Base-by-base conservation (phyloP, 2,888 invertebrate genomes). In the Cryptus viduatorius region DNA sequence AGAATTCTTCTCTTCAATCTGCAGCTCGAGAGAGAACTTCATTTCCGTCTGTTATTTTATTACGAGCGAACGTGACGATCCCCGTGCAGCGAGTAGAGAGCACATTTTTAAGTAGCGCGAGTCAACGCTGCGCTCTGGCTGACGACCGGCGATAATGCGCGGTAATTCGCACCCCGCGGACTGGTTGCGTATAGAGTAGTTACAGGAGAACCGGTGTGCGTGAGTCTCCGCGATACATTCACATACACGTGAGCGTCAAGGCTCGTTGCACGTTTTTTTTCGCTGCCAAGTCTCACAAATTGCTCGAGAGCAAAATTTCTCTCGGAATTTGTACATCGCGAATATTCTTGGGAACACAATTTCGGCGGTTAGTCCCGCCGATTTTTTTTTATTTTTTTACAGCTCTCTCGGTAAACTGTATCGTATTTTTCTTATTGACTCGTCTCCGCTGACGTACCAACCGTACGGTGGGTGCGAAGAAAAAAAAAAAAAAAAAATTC, bases 161-260 rank as follows among this genome's bases (percentile, higher is more conserved):
- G 91, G 88, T 92, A 92, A 93, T 93, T 93, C 90, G 87, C 90
- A 92, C 90, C 88, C 87, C 86, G 87, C 86, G 77, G 4, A 80
- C 87, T 79, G 82, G 88, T 89, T 91, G 88, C 87, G 86, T 87
- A 76, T 83, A 68, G 37, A 37, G 80, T 42, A 75, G 50, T 37
- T 7, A 48, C 53, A 50, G 37, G 12, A 3, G 50, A 12, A 48
- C 14, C n/a, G 5, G 7, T 37, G 31, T 24, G 31, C 24, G 79
- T 50, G 48, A 24, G 73, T 48, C 73, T 79, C 61, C 61, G 76
- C n/a, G 7, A 31, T 46, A 31, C 68, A 46, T 19, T 5, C n/a
- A 14, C 44, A 42, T 37, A 67, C 14, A 69, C 19, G 16, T 44
- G 4, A 3, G 48, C 12, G n/a, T 29, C 29, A 61, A 24, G 5